phyloP scores from a whole-genome alignment of 2,797 vertebrate genomes.

The Emydoidea blandingii region DNA sequence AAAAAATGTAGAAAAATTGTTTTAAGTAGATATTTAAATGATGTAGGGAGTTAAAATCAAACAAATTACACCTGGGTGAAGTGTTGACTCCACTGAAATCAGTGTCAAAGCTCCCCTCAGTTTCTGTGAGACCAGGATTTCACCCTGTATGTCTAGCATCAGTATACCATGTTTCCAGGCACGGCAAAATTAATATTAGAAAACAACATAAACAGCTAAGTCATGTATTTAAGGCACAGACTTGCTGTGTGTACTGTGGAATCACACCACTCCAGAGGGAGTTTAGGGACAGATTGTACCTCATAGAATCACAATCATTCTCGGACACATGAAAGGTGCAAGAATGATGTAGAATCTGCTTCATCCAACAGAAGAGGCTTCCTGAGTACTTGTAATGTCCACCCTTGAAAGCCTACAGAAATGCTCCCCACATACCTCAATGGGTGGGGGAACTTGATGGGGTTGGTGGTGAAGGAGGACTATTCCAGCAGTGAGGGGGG shows the following conservation, averaged over 20 bases:
- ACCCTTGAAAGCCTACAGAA: too few relatives aligned
- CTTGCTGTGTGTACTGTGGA: slow-evolving; percentile 27
- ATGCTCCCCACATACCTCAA: too few relatives aligned
- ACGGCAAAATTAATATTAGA: slow-evolving; percentile 5
- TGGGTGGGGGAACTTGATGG: too few relatives aligned
- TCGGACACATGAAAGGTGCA: not conserved
- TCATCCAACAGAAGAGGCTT: slow-evolving; percentile 7
- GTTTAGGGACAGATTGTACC: slow-evolving; percentile 26
- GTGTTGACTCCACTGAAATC: slow-evolving; percentile 21
- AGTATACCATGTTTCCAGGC: slow-evolving; percentile 10
- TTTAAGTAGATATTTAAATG: slow-evolving; percentile 38
- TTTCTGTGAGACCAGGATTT: slow-evolving; percentile 51
- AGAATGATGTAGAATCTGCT: not conserved
- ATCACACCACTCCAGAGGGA: slow-evolving; percentile 14
- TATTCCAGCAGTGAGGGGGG: too few relatives aligned
- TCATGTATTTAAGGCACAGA: slow-evolving; percentile 56
- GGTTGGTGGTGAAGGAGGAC: too few relatives aligned
- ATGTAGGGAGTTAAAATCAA: slow-evolving; percentile 39
- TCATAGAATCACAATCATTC: slow-evolving; percentile 31
- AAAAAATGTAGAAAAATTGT: not conserved
- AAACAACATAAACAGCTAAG: slow-evolving; percentile 56
- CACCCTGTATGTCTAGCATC: slow-evolving; percentile 23
- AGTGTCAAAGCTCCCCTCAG: slow-evolving; percentile 48
- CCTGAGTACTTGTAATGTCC: not conserved
- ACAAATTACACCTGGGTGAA: not conserved